Evolutionary conservation across 1,140 invertebrate genomes (phyloP), one percentile per base, ranked within the genome.

Genomic region (Drosophila parvula): DNA sequence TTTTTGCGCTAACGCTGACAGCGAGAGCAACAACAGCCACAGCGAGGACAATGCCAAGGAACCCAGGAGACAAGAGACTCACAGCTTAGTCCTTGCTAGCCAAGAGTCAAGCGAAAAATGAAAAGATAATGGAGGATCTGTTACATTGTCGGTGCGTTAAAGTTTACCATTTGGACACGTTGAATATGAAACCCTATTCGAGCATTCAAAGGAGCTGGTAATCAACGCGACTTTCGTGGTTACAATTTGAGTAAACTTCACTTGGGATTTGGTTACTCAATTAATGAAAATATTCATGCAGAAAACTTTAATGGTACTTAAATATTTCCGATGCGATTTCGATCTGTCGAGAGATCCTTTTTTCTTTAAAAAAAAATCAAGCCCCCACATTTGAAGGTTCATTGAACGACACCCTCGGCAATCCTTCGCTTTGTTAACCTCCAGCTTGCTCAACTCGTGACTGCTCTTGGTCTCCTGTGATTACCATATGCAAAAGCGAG

Each of bases 401-500:
- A 82, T 82, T 86, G 82, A 73, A 86, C 83, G 79, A 10, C 18
- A 27, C 40, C 34, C 11, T 32, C 11, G 18, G 2, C 40, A 30
- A n/a, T 18, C 38, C 41, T 8, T n/a, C 22, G 32, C 28, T 5
- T 12, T 18, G 10, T 51, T 16, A 50, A 22, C 16, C 16, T 32
- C 30, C 43, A 12, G n/a, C 10, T 36, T 11, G 32, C 16, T 22
- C 50, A 36, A 16, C 51, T 48, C 36, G 14, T 28, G 53, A 40
- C 65, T 55, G 65, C 62, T 55, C 22, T 43, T 27, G 56, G 61
- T 75, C 45, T 60, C 58, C 78, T 65, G 63, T 64, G 89, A 90
- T 91, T 91, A 86, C 89, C 89, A 91, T 91, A 91, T 91, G 89
- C 84, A 91, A 91, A 91, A 80, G 71, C 69, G 84, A 86, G 79